Evolutionary conservation across 2,888 invertebrate species (phyloP), one percentile per base, ranked within the genome.

Genomic region (Melanostoma mellinum): DNA sequence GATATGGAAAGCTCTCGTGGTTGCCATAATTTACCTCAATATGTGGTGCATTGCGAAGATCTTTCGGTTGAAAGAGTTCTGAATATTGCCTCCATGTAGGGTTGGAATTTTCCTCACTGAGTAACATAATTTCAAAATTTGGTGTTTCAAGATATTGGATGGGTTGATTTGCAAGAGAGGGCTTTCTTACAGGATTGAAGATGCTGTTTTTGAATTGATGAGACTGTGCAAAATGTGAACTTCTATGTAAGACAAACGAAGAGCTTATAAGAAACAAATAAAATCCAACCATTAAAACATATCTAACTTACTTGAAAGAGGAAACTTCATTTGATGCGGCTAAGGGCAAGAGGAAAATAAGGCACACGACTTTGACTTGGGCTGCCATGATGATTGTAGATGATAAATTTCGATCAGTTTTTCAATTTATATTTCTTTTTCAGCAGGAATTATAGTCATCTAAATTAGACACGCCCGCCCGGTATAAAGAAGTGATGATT

Each of bases 11-110:
- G 5, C 56, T 53, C 4, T 50, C 50, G 20, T 40, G 4, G 8
- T 6, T 53, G 42, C 58, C 78, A 78, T 74, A 84, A 74, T 78
- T 84, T 85, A 79, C 85, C 80, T 80, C 75, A 30, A 85, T 72
- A 44, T 42, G 44, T 58, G 35, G 72, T 52, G 48, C 44, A 33
- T 52, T 68, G 6, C 52, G 38, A 3, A 72, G n/a, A 42, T 85
- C 75, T 40, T 61, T 76, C 36, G 79, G 76, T 10, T 33, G 71
- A 32, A 85, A 85, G 6, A 85, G 75, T 4, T 75, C 32, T 2
- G 80, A 71, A 6, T 80, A 85, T 46, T 58, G 71, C 53, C 32
- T 67, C 85, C 85, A 85, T 2, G 46, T 80, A 30, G 85, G 85
- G 68, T 76, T 50, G 4, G 75, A 68, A 9, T 55, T 68, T 3